A percentile compares a stretch with the other conserved stretches of the same genome.
Conservation (phyloP, 2,888 invertebrate species). For the Andrena trimmerana region DNA sequence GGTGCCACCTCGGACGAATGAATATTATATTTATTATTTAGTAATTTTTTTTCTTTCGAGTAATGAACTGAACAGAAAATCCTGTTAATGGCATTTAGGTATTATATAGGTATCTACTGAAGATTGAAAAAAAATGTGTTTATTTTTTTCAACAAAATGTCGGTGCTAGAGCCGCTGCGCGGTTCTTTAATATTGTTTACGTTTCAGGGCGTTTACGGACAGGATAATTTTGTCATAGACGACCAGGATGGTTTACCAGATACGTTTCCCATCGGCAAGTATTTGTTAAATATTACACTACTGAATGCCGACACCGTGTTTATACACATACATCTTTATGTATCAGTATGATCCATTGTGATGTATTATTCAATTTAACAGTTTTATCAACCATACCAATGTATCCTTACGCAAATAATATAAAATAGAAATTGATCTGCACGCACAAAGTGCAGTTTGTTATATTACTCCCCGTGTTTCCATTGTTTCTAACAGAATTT, state of each 20-base stretch:
- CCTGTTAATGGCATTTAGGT: too few species aligned
- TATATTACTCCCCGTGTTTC: neutral
- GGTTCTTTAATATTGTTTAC: neutral
- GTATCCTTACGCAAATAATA: neutral
- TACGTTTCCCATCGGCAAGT: constrained; percentile 31
- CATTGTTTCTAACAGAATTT: neutral
- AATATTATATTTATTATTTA: too few species aligned
- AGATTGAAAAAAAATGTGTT: too few species aligned
- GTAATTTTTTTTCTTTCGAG: too few species aligned
- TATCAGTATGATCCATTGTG: neutral
- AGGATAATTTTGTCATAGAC: neutral
- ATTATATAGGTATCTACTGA: too few species aligned
- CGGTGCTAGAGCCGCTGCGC: too few species aligned
- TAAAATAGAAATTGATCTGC: constrained; percentile 25
- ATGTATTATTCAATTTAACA: neutral
- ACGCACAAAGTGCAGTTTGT: neutral
- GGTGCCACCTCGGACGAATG: too few species aligned
- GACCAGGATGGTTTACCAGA: constrained; percentile 13
- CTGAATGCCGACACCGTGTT: accelerated
- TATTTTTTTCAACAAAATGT: too few species aligned
- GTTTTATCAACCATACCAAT: neutral
- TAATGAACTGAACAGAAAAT: too few species aligned
- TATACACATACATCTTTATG: accelerated
- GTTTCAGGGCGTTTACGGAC: constrained; percentile 26
- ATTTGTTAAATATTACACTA: constrained; percentile 17